Base-by-base conservation (phyloP, 2,888 invertebrate species). In the Lapara coniferarum region DNA sequence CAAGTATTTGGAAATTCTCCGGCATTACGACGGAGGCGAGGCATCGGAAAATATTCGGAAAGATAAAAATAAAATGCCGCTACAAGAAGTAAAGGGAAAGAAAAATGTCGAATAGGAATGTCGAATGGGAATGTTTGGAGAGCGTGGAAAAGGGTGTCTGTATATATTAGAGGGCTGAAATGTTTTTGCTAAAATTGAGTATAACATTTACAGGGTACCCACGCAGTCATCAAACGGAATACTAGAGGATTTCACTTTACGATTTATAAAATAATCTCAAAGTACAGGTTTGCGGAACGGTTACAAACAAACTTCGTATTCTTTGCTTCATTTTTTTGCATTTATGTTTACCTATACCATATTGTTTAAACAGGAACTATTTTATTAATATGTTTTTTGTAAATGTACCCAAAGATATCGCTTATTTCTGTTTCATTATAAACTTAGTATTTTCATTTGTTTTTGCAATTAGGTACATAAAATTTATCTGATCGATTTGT, bases 21-120 rank as follows among this genome's bases (percentile, higher is more conserved):
- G 79, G 83, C 84, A 86, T 86, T 83, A 84, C 82, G 77, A 74
- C 70, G 77, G 81, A 63, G 78, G 78, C 69, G 79, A 79, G 79
- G 83, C 78, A 81, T 79, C 76, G 81, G 76, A 77, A 86, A 85
- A 87, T 87, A 87, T 89, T 87, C 79, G 82, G 75, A 78, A 85
- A 89, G 85, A 85, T 89, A 88, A 90, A 90, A 90, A 86, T 87
- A 89, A 90, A 90, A 88, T 80, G 81, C 81, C 77, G 76, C 82
- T 79, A 82, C 83, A 82, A 63, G 78, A 84, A 78, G 81, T 76
- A 78, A 72, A 84, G 81, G 81, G 79, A 75, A 82, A 78, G 79
- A 83, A 83, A 84, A 88, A 89, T 83, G 82, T 81, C 80, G 78
- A 84, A 84, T 80, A 77, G 82, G 82, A 85, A 89, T 86, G 82